Conservation (phyloP, 2,888 invertebrate genomes). For the Callyntrura guangdongensis region DNA sequence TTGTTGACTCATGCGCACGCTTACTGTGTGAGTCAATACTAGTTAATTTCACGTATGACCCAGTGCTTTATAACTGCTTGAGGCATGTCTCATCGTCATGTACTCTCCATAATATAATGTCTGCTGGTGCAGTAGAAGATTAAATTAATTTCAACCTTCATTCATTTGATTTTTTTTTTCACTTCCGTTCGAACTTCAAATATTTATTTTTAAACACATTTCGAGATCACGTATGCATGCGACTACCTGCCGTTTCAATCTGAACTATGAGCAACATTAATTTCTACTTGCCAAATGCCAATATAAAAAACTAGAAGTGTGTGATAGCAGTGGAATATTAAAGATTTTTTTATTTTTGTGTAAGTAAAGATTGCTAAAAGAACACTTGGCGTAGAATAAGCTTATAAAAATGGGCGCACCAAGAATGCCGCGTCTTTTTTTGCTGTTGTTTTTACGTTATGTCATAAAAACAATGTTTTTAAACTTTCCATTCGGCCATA, state of each 20-base stretch:
- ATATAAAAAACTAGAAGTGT: too few relatives aligned
- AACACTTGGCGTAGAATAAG: neutral
- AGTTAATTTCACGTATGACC: neutral
- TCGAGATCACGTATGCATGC: neutral
- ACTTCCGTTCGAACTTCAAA: constrained; percentile 58
- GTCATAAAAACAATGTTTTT: constrained; percentile 17
- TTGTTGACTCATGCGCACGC: neutral
- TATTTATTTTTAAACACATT: constrained; percentile 44
- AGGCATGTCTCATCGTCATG: too few relatives aligned
- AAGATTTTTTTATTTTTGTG: constrained; percentile 1
- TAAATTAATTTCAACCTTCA: constrained; percentile 37
- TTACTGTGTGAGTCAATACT: neutral
- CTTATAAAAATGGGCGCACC: neutral
- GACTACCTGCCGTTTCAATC: neutral
- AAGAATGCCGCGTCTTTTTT: too few relatives aligned
- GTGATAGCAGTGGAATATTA: too few relatives aligned
- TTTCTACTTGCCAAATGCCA: too few relatives aligned
- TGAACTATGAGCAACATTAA: too few relatives aligned
- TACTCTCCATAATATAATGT: too few relatives aligned
- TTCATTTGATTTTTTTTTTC: neutral
- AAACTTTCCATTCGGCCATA: constrained; percentile 27
- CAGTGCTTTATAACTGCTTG: too few relatives aligned
- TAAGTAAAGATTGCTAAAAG: neutral
- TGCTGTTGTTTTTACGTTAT: constrained; percentile 10
- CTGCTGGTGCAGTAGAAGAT: neutral